phyloP scores from a whole-genome alignment of 2,113 vertebrate genomes.

The Bubo scandiacus region DNA sequence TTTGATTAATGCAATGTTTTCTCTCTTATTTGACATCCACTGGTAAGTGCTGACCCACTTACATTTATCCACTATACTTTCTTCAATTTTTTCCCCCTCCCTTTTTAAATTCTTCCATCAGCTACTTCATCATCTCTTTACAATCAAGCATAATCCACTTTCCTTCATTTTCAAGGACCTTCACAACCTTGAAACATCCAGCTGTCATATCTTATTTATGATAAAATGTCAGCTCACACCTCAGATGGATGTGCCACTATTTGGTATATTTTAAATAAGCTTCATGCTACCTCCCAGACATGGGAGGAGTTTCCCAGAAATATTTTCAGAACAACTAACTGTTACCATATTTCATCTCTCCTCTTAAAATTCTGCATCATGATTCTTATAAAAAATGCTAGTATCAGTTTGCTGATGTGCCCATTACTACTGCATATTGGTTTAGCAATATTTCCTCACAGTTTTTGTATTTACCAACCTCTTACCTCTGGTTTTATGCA shows the following conservation, averaged over 20 bases:
- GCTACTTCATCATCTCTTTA: background rate
- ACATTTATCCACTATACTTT: background rate
- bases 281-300: background rate
- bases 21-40: background rate
- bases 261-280: background rate
- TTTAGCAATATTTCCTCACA: background rate
- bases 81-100: background rate
- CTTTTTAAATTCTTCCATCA: background rate
- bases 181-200: background rate
- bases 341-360: background rate
- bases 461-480: background rate
- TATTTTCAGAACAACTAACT: background rate
- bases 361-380: background rate
- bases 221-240: background rate
- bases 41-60: background rate
- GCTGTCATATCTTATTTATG: background rate
- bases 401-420: background rate
- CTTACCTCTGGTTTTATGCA: background rate
- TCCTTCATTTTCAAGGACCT: background rate
- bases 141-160: background rate
- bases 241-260: background rate
- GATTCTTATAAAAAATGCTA: background rate
- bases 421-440: background rate
- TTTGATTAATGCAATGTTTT: background rate
- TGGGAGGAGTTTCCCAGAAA: constrained; percentile 27